Conservation (phyloP, 2,113 vertebrate species). For the Cacatua alba region DNA sequence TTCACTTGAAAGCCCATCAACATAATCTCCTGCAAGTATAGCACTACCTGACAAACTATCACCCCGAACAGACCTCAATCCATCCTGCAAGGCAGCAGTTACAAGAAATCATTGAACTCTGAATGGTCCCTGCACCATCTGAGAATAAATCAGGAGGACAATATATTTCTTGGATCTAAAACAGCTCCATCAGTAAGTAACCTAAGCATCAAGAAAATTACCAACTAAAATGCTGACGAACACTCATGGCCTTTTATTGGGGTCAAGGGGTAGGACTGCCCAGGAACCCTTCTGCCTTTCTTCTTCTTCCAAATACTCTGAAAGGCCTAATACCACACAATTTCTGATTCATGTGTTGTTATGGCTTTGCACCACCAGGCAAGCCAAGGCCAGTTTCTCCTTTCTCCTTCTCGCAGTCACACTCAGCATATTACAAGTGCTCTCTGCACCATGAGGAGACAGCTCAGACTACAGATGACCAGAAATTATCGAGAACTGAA, state of each 20-base stretch:
- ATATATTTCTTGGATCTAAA: constrained; percentile 67
- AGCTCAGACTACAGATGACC: not conserved
- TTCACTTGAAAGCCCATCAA: constrained; percentile 70
- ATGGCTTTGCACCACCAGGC: not conserved
- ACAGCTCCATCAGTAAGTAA: constrained; percentile 65
- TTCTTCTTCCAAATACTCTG: constrained; percentile 23
- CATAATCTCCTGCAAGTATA: constrained; percentile 58
- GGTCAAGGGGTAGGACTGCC: constrained; percentile 59
- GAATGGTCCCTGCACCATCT: constrained; percentile 24
- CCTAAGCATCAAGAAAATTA: constrained; percentile 65
- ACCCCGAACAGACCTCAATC: constrained; percentile 26
- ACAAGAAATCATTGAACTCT: constrained; percentile 54
- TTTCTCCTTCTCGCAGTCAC: not conserved
- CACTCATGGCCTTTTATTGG: constrained; percentile 50
- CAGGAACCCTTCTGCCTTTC: constrained; percentile 32
- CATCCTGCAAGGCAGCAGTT: constrained; percentile 26
- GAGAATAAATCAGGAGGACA: constrained; percentile 67
- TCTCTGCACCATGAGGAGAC: not conserved
- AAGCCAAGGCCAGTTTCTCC: not conserved
- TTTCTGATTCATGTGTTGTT: not conserved
- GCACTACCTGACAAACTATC: constrained; percentile 9
- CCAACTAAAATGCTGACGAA: constrained; percentile 59
- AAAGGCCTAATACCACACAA: not conserved
- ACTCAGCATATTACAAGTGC: not conserved
- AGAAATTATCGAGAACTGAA: not conserved